These are phyloP conservation scores for Spilosoma lubricipeda DNA, from an alignment of 2,888 invertebrate species.

Conservation along the genomic window DNA sequence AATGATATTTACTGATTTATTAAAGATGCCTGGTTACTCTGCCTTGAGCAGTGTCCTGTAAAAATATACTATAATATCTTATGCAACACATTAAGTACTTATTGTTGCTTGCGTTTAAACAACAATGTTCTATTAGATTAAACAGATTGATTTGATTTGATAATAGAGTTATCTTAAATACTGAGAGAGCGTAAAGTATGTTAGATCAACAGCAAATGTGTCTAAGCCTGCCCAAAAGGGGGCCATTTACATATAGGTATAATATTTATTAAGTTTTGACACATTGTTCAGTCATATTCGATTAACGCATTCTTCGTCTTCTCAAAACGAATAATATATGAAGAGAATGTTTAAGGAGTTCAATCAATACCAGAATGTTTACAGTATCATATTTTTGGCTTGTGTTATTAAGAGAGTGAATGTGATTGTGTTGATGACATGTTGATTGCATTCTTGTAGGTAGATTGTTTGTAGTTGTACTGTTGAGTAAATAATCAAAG, in stretches of 20 bases:
- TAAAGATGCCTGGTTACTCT: background rate
- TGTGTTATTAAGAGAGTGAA: no score
- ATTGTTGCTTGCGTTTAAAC: no score
- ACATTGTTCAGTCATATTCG: background rate
- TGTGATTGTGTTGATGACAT: background rate
- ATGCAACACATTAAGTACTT: no score
- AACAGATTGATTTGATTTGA: no score
- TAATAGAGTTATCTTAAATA: background rate
- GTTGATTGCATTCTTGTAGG: background rate
- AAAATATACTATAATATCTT: background rate
- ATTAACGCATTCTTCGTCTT: background rate
- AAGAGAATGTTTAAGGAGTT: no score
- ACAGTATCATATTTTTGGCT: no score
- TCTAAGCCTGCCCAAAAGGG: background rate
- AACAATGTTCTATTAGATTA: no score
- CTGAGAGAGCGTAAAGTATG: no score
- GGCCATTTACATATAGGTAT: background rate
- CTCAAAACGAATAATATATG: no score
- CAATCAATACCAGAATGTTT: no score
- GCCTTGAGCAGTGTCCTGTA: background rate
- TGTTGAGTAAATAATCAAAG: background rate
- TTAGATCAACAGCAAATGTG: background rate
- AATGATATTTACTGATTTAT: conserved; percentile 1
- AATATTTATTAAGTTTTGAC: background rate
- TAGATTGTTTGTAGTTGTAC: background rate